Percentiles rank a stretch among this genome's conserved stretches.
Conservation (phyloP, 1,140 invertebrate genomes). For the Diploscapter pachys region DNA sequence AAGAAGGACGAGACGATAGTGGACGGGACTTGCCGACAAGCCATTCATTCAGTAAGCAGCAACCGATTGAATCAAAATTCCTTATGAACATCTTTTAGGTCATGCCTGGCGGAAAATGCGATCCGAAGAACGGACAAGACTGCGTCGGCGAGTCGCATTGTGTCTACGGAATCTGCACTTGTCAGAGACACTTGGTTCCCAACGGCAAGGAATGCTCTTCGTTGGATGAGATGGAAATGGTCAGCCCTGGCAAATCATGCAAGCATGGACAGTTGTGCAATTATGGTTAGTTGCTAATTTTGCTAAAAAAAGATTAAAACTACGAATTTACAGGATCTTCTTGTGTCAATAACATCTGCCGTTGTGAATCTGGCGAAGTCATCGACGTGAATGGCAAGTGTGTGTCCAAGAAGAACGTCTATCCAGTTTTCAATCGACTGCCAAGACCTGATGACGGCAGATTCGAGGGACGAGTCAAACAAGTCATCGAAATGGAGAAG, state of each 20-base stretch:
- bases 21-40: constrained; percentile 22
- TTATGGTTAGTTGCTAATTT: too few relatives aligned
- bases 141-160: constrained; percentile 51
- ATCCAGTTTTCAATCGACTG: constrained; percentile 38
- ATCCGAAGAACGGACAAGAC: constrained; percentile 50
- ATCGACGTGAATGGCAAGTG: constrained; percentile 46
- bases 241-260: constrained; percentile 44
- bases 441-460: constrained; percentile 2
- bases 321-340: constrained; percentile 27
- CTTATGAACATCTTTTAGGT: neutral
- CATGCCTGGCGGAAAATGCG: constrained; percentile 44
- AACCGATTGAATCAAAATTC: too few relatives aligned
- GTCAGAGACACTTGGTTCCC: constrained; percentile 42
- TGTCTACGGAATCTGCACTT: constrained; percentile 54
- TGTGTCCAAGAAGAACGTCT: constrained; percentile 23
- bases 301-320: too few relatives aligned
- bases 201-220: constrained; percentile 45
- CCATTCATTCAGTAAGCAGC: constrained; percentile 8
- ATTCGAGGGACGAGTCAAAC: constrained; percentile 32
- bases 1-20: constrained; percentile 37
- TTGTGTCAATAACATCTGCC: constrained; percentile 46
- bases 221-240: constrained; percentile 34
- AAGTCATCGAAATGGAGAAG: constrained; percentile 30
- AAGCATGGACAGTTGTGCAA: constrained; percentile 33
- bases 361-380: constrained; percentile 41